Evolutionary conservation across 2,888 invertebrate genomes (phyloP).

Genomic region (Dascillus cervinus): DNA sequence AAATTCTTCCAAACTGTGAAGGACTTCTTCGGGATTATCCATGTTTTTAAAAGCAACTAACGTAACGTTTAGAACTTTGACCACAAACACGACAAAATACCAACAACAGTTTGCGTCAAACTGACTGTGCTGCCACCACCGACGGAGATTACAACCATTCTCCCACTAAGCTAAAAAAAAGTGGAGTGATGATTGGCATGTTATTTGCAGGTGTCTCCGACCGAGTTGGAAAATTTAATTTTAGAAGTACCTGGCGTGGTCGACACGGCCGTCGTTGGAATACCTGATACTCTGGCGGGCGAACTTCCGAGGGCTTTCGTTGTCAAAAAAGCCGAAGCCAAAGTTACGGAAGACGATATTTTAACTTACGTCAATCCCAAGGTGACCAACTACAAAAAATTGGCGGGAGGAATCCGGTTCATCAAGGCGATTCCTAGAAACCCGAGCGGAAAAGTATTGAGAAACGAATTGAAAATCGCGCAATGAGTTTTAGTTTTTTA

Average conservation of each 20-base stretch:
- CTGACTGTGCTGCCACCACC: slow-evolving; percentile 22
- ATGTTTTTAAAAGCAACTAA: no score
- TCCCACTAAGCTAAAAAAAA: no score
- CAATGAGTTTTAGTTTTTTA: slow-evolving; percentile 1
- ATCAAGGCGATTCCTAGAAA: slow-evolving; percentile 65
- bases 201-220: slow-evolving; percentile 75
- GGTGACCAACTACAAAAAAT: slow-evolving; percentile 64
- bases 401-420: slow-evolving; percentile 64
- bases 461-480: slow-evolving; percentile 54
- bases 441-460: slow-evolving; percentile 67
- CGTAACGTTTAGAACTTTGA: slow-evolving; percentile 21
- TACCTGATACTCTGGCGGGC: slow-evolving; percentile 61
- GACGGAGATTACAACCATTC: no score
- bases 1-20: slow-evolving; percentile 77
- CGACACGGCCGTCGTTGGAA: slow-evolving; percentile 73
- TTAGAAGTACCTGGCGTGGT: slow-evolving; percentile 62
- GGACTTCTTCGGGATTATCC: slow-evolving; percentile 81
- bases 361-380: slow-evolving; percentile 53
- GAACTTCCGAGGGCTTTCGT: slow-evolving; percentile 71
- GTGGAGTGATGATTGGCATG: no score
- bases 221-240: slow-evolving; percentile 73
- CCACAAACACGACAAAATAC: slow-evolving; percentile 14
- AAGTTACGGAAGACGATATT: slow-evolving; percentile 51
- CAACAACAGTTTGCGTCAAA: slow-evolving; percentile 10
- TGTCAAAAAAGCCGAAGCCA: slow-evolving; percentile 51